Base-by-base conservation (phyloP, 1,140 invertebrate species). In the Calephelis nemesis region DNA sequence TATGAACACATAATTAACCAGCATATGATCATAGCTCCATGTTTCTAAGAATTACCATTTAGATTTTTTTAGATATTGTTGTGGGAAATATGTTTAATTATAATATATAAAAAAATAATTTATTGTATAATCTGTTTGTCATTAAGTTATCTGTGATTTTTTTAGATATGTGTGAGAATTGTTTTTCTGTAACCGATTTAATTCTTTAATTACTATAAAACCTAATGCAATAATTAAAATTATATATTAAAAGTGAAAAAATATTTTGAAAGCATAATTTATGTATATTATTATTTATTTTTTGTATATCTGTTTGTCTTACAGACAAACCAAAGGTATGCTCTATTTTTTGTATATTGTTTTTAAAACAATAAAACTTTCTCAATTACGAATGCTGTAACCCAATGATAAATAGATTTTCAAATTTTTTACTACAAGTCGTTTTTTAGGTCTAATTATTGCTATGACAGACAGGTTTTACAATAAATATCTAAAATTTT, bases 61-160 rank as follows among this genome's bases (percentile, higher is more conserved):
- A 39, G 10, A 11, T 58, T 11, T 39, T 58, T 58, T 58, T 58
- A 54, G 11, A 19, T 54, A 30, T 54, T 30, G 52, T 58, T 58
- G 30, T 54, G 13, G 52, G 52, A 54, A 10, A 58, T 5, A 39
- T 30, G 30, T 30, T 19, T 58, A 58, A 19, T 58, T 58, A 58
- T 58, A n/a, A 40, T n/a, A 7, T 19, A 45, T 30, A 54, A 58
- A 39, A 39, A 11, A 12, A 19, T 12, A 30, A 30, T 39, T 58
- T 39, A 3, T 58, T 58, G 54, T 58, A 39, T 58, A 39, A 58
- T 58, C 54, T 58, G 54, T 58, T 58, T 58, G 54, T 58, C 54
- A 30, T 30, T 58, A 58, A 30, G 15, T 58, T 39, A 58, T 58
- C 54, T 58, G 30, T 58, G 30, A 58, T 58, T 5, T 58, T n/a